Evolutionary conservation across 1,140 invertebrate genomes (phyloP).

Genomic region (Apis florea): DNA sequence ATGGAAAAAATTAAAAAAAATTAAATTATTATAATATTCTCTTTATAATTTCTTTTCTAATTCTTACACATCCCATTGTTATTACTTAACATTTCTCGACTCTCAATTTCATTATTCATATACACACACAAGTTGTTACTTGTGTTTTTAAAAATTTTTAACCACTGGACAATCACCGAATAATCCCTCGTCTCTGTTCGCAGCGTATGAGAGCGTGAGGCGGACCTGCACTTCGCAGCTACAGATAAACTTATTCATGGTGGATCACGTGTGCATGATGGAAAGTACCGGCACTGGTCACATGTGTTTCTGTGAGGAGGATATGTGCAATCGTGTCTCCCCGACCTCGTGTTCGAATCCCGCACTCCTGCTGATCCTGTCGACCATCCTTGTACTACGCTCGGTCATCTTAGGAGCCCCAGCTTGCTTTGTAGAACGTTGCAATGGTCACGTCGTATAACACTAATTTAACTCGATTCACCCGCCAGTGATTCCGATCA

Average conservation of each 20-base stretch:
- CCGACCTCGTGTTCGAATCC: slow-evolving; percentile 73
- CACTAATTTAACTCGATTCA: slow-evolving; percentile 57
- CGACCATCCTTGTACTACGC: slow-evolving; percentile 71
- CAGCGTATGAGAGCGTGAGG: slow-evolving; percentile 93
- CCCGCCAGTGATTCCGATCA: slow-evolving; percentile 52
- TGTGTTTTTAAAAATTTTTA: background rate
- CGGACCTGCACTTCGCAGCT: slow-evolving; percentile 95
- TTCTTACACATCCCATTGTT: too few species aligned
- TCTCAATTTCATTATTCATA: too few species aligned
- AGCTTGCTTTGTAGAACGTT: slow-evolving; percentile 80
- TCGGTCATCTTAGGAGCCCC: slow-evolving; percentile 64
- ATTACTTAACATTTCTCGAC: too few species aligned
- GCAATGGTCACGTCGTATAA: slow-evolving; percentile 68
- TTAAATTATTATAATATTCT: too few species aligned
- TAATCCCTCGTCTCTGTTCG: slow-evolving; percentile 71
- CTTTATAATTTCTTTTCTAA: too few species aligned
- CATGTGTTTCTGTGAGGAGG: slow-evolving; percentile 99
- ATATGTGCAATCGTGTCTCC: slow-evolving; percentile 91
- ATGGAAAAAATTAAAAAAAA: too few species aligned
- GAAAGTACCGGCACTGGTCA: slow-evolving; percentile 97
- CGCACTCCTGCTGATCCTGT: slow-evolving; percentile 70
- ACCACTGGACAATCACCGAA: background rate
- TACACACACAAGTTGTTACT: too few species aligned
- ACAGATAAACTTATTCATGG: slow-evolving; percentile 98
- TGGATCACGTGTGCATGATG: slow-evolving; percentile 98